Evolutionary conservation across 2,797 vertebrate genomes (phyloP), one percentile per base, ranked within the genome.

Genomic region (Argentina silus): DNA sequence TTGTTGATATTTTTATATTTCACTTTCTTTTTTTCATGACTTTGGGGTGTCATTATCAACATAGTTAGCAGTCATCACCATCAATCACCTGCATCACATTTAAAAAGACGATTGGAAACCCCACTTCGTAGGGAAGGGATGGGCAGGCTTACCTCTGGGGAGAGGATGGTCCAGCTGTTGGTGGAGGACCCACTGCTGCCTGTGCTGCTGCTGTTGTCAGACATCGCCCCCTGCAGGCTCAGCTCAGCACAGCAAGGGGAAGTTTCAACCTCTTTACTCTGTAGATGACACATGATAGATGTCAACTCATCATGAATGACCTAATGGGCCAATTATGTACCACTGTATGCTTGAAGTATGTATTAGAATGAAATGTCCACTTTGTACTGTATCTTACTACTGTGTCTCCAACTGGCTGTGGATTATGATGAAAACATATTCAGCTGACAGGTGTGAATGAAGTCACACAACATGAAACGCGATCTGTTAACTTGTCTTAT

Each of bases 141-240:
- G 27, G 4, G 27, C 2, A 36, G 1, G 27, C 27, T 85, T 87
- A 96, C 97, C 96, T 98, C 95, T 0, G 94, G 84, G 47, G 94
- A 94, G 0, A 95, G 92, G 69, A 96, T 92, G 71, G 97, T 96
- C 96, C 96, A 96, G 89, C 93, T 95, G 86, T 94, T 93, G 66
- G 92, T 94, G 0, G 94, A 92, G 72, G 94, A 92, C 76, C 95
- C 95, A 6, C 86, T 92, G 76, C 93, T 93, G 67, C 93, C 93
- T 6, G 89, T 90, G 79, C 90, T 92, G 66, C 86, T 88, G 62
- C 89, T 90, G 81, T 93, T 88, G 88, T 96, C 95, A 3, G 95
- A 95, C 97, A 98, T 98, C 72, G 85, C 85, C 89, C 87, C 72
- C 91, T 82, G 43, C 82, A 87, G 91, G 88, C 83, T 86, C 67